Evolutionary conservation across 2,888 invertebrate genomes (phyloP), one percentile per base, ranked within the genome.

Genomic region (Tetanocera ferruginea): DNA sequence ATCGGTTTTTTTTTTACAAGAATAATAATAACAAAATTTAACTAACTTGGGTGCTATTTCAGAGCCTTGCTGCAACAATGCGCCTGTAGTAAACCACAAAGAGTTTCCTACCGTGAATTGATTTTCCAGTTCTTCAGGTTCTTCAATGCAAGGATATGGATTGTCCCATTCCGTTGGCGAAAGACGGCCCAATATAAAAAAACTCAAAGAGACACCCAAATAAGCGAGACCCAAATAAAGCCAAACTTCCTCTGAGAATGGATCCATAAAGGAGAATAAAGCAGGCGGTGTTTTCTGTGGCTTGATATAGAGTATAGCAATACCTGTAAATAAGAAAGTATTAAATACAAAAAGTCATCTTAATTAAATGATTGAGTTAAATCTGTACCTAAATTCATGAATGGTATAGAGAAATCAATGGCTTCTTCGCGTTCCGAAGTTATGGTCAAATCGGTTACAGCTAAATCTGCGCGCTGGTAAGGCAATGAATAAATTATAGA

Each of bases 381-480:
- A 70, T 60, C 69, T 14, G n/a, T 87, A 93, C 93, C 94, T 80
- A 98, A 91, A 89, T 96, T 97, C 95, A 98, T 97, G 87, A 98
- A 98, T 0, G 98, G 98, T 90, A 96, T 96, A 0, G 98, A 97
- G 87, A 98, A 98, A 89, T 98, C 98, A 0, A 97, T 96, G 14
- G 94, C 96, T 85, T 92, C 93, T 87, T 97, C 96, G 55, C 98
- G 92, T 80, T 95, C 94, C 49, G 97, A 94, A 2, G 98, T 98
- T 80, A 96, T 94, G 0, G 95, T 95, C 81, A 98, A 91, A 86
- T 98, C 98, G 0, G 97, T 96, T 43, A 98, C 96, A 0, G 96
- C 98, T 85, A 98, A 92, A 90, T 98, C 95, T 5, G 95, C 97
- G 87, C 93, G 92, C 96, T 97, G 88, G 91, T 90, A 82, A 51